Conservation (phyloP, 2,113 vertebrate genomes). For the Zosterops hypoxanthus region DNA sequence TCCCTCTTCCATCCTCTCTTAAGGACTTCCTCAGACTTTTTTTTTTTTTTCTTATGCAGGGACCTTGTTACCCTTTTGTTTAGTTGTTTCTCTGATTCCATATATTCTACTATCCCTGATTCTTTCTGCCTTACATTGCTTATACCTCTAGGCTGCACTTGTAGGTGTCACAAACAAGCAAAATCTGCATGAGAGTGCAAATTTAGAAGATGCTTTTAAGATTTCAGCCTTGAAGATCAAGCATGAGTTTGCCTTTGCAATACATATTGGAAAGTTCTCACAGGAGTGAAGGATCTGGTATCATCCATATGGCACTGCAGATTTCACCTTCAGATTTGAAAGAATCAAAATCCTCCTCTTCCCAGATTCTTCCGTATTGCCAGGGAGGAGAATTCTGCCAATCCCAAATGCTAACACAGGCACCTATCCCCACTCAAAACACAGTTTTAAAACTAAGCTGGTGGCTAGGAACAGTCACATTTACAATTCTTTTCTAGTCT, state of each 20-base stretch:
- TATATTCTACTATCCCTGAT: neutral
- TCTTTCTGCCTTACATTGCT: neutral
- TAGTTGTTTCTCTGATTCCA: neutral
- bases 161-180: neutral
- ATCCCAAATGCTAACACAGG: slow-evolving; percentile 4
- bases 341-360: slow-evolving; percentile 29
- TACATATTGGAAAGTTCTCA: neutral
- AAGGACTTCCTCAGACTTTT: neutral
- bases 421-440: neutral
- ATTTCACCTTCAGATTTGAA: slow-evolving; percentile 46
- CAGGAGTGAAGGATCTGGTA: slow-evolving; percentile 15
- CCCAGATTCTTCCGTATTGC: neutral
- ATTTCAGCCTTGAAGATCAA: slow-evolving; percentile 8
- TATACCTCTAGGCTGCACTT: neutral
- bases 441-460: neutral
- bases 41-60: neutral
- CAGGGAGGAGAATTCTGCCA: slow-evolving; percentile 25
- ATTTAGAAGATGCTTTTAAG: slow-evolving; percentile 17
- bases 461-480: neutral
- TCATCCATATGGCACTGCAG: slow-evolving; percentile 57
- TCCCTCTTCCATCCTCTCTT: neutral
- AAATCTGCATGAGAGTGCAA: neutral
- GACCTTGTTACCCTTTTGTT: neutral
- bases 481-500: neutral
- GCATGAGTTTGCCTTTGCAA: neutral